Percentiles rank a stretch among this genome's conserved stretches.
These are phyloP conservation scores for Discoglossus pictus DNA, from an alignment of 2,797 vertebrate genomes.

Conservation along the genomic window DNA sequence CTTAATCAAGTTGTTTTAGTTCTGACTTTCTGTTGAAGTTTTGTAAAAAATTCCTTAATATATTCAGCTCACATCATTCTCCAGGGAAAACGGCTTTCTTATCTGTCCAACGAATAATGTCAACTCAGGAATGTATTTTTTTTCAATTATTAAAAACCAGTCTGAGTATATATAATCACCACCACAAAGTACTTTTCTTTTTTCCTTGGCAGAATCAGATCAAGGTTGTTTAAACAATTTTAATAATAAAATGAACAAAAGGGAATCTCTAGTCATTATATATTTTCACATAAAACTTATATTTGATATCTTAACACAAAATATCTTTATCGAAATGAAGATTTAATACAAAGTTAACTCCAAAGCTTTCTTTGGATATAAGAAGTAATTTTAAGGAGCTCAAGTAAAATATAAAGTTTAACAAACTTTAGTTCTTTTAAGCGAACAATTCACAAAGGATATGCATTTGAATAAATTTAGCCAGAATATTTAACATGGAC, in stretches of 20 bases:
- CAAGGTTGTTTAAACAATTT: conserved; percentile 3
- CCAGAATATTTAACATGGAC: no score
- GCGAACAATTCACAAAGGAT: no score
- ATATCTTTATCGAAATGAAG: no score
- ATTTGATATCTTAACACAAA: conserved; percentile 7
- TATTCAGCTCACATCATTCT: conserved; percentile 24
- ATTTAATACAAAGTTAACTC: no score
- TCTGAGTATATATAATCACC: neutral
- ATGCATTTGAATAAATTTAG: no score
- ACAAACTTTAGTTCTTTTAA: no score
- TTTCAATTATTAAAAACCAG: conserved; percentile 7
- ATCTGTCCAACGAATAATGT: conserved; percentile 37
- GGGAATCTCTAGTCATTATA: neutral
- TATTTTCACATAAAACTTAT: neutral
- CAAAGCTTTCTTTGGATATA: no score
- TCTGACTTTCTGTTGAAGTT: conserved; percentile 2
- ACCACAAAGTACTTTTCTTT: neutral
- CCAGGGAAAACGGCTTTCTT: conserved; percentile 32
- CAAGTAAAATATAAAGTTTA: no score
- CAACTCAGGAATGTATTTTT: conserved; percentile 15
- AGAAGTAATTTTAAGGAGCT: no score
- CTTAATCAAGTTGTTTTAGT: conserved; percentile 1
- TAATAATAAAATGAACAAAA: neutral
- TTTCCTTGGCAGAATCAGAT: neutral
- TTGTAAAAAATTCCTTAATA: conserved; percentile 10